Evolutionary conservation across 1,140 invertebrate species (phyloP), one percentile per base, ranked within the genome.

Genomic region (Nasonia longicornis): DNA sequence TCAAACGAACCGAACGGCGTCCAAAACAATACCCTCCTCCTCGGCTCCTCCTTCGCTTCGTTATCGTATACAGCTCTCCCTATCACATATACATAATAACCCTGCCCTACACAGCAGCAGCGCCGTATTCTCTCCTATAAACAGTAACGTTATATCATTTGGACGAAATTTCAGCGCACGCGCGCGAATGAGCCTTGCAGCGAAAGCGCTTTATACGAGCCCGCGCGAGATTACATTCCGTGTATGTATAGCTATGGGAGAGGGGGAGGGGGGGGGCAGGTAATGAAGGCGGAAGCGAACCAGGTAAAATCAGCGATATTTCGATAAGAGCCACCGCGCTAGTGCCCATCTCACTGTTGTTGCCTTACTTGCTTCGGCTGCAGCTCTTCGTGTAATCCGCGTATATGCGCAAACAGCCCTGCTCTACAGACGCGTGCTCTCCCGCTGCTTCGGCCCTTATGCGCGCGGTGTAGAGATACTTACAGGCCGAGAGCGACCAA

Each of bases 291-390:
- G 26, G 66, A 52, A 70, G 75, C n/a, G n/a, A 77, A 26, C 10
- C 64, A 31, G 71, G 64, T 75, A 80, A 80, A 80, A 74, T 75
- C 79, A 80, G 72, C 79, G 72, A 80, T 75, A 80, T 80, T 63
- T 75, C 72, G 72, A 80, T 80, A 80, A 80, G 64, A 69, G 58
- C 42, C 31, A 48, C 38, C 48, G 16, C 29, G 70, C 11, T 48
- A 69, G 42, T 69, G 64, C 29, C 45, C 69, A 52, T 58, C 67
- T 63, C 29, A 48, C 58, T n/a, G 11, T 16, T 20, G 58, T 26
- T 73, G 58, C 29, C 29, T 70, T 78, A 71, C 70, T 71, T 35
- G 70, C 52, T 22, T 77, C 26, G 42, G 26, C 16, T 20, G 35
- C 12, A 29, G 72, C 42, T 29, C 42, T 38, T 52, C 67, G 77